phyloP scores from a whole-genome alignment of 2,113 vertebrate genomes.

The Jaculus jaculus region DNA sequence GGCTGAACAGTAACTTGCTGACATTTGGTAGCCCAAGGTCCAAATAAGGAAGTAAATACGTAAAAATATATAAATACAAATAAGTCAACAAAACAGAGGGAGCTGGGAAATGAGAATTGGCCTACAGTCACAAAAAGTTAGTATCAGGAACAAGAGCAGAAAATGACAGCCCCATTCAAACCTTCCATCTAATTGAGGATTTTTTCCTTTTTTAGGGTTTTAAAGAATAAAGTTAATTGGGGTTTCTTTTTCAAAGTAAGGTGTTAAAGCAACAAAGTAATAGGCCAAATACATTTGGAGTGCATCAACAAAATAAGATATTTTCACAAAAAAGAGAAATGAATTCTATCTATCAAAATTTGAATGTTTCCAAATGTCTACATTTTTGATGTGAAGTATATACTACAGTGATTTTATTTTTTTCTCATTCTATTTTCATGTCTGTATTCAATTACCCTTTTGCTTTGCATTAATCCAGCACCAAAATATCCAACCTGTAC shows the following conservation, averaged over 20 bases:
- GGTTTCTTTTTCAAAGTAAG: background rate
- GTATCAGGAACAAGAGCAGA: background rate
- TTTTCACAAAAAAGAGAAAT: slow-evolving; percentile 34
- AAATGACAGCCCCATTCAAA: background rate
- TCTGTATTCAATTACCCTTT: background rate
- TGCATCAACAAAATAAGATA: background rate
- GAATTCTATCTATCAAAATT: slow-evolving; percentile 38
- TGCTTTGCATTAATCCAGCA: background rate
- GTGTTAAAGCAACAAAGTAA: background rate
- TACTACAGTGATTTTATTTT: background rate
- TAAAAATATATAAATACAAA: too few species aligned
- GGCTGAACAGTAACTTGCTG: background rate
- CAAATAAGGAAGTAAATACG: background rate
- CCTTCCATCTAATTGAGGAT: background rate
- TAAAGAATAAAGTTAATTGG: too few species aligned
- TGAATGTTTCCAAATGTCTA: slow-evolving; percentile 22
- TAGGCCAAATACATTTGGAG: background rate
- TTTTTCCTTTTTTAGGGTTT: background rate
- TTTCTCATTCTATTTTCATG: background rate
- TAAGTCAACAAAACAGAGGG: too few species aligned
- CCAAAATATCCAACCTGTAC: background rate
- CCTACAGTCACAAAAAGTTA: background rate
- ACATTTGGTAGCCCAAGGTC: background rate
- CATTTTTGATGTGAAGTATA: slow-evolving; percentile 3
- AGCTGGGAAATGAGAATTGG: background rate